Conservation (phyloP, 1,140 invertebrate species). For the Condylostylus longicornis region DNA sequence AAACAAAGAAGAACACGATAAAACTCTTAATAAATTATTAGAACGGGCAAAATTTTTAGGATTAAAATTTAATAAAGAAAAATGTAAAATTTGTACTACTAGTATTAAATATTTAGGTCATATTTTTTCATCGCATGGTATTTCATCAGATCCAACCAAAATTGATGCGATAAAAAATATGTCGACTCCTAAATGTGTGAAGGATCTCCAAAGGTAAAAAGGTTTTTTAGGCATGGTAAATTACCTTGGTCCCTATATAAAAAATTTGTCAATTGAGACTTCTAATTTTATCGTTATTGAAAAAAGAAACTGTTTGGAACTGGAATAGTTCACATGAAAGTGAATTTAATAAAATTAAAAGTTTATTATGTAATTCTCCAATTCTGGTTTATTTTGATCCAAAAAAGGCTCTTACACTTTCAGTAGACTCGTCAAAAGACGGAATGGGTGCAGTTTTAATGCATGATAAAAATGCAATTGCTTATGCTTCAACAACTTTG, state of each 20-base stretch:
- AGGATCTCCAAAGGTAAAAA: conserved; percentile 20
- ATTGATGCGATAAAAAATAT: conserved; percentile 16
- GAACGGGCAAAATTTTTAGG: conserved; percentile 8
- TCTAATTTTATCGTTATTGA: conserved; percentile 11
- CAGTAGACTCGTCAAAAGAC: conserved; percentile 21
- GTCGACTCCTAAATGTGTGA: conserved; percentile 13
- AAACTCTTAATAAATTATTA: conserved; percentile 17
- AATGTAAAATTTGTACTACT: conserved; percentile 9
- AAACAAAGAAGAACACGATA: conserved; percentile 17
- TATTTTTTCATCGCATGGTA: conserved; percentile 12
- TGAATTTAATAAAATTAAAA: conserved; percentile 15
- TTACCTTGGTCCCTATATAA: conserved; percentile 16
- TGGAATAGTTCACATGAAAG: conserved; percentile 5
- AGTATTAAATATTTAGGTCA: conserved; percentile 24
- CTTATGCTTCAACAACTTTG: conserved; percentile 21
- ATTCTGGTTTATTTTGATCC: conserved; percentile 22
- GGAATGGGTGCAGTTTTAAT: conserved; percentile 22
- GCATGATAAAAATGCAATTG: conserved; percentile 22
- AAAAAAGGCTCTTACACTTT: conserved; percentile 15
- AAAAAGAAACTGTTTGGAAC: conserved; percentile 2
- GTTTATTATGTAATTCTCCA: conserved; percentile 15
- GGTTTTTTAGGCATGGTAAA: conserved; percentile 21
- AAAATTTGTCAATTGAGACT: conserved; percentile 16
- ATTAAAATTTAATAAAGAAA: conserved; percentile 6
- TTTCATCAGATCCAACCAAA: conserved; percentile 12